These are phyloP conservation scores for Anguilla megastoma DNA, from an alignment of 2,797 vertebrate genomes.

Conservation along the genomic window DNA sequence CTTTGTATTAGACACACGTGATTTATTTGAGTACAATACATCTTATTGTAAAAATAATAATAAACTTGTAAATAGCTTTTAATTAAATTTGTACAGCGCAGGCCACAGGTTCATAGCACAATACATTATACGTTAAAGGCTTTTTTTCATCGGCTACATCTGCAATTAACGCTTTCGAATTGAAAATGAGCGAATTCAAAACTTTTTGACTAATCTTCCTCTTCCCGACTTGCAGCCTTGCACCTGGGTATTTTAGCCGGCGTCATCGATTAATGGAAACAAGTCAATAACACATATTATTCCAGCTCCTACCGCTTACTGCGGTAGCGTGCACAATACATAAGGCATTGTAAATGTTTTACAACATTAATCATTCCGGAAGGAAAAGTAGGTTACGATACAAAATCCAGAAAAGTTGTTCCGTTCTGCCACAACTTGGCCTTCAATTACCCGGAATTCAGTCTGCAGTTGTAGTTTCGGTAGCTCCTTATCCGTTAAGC, in stretches of 20 bases:
- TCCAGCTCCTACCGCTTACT: background rate
- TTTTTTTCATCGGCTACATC: background rate
- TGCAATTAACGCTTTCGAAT: background rate
- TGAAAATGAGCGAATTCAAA: background rate
- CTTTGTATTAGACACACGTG: background rate
- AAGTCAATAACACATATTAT: background rate
- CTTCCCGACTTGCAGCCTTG: background rate
- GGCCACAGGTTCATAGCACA: background rate
- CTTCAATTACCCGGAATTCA: background rate
- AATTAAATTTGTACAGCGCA: too few species aligned
- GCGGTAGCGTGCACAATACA: background rate
- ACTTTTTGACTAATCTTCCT: background rate
- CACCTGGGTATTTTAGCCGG: background rate
- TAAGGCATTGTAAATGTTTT: background rate
- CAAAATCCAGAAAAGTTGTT: background rate
- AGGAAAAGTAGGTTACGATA: background rate
- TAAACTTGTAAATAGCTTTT: too few species aligned
- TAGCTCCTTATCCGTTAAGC: background rate
- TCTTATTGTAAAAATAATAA: background rate
- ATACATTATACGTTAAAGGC: background rate
- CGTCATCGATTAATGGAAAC: background rate
- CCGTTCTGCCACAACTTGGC: background rate
- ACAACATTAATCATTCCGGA: background rate
- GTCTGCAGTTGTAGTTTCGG: background rate
- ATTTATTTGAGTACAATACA: background rate